A percentile compares a stretch with the other conserved stretches of the same genome.
Conservation (phyloP, 53 echinoderm and acorn worm genomes). For the Arbacia lixula region DNA sequence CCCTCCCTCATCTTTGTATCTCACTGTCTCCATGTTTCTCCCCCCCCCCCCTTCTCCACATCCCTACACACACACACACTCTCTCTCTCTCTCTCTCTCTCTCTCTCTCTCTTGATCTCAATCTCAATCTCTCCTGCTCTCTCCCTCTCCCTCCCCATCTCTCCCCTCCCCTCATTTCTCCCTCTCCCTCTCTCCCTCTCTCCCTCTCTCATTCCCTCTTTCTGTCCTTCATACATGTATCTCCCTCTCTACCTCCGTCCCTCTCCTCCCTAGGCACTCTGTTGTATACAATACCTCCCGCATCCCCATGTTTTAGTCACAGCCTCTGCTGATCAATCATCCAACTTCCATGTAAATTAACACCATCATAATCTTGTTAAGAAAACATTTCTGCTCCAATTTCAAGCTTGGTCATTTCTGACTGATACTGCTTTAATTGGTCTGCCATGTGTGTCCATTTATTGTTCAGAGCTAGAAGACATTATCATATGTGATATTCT, state of each 20-base stretch:
- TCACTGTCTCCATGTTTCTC: conserved; percentile 4
- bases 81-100: background rate
- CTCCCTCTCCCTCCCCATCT: background rate
- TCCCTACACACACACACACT: background rate
- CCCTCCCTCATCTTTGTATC: background rate
- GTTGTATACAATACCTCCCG: too few relatives aligned
- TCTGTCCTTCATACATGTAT: background rate
- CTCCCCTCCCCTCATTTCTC: background rate
- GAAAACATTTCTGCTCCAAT: too few relatives aligned
- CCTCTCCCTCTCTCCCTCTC: background rate
- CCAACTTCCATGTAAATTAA: too few relatives aligned
- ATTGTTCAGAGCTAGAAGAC: too few relatives aligned
- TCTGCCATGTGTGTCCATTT: too few relatives aligned
- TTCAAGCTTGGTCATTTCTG: too few relatives aligned
- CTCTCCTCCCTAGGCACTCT: background rate
- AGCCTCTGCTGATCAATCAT: too few relatives aligned
- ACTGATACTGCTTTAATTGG: too few relatives aligned
- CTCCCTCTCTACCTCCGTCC: background rate
- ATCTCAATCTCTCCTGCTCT: background rate
- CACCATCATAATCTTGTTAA: too few relatives aligned
- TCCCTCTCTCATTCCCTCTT: background rate
- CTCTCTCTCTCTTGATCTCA: background rate
- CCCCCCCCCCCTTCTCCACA: background rate
- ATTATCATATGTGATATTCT: too few relatives aligned
- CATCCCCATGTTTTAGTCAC: too few relatives aligned